Conservation (phyloP, 2,888 invertebrate genomes). For the Dichetophora obliterata region DNA sequence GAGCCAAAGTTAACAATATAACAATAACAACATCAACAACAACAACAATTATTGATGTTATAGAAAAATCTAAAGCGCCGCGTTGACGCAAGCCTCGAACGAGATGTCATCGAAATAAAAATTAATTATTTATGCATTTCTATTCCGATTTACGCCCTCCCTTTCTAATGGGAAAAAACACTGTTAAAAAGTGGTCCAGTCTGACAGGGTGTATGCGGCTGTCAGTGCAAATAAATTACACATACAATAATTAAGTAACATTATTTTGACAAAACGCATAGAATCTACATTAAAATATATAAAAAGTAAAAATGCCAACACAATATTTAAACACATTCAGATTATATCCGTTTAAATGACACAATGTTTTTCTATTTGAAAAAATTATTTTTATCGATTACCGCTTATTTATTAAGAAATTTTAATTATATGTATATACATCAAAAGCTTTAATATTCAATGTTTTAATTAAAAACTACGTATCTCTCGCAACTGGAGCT, state of each 20-base stretch:
- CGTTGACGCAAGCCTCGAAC: constrained; percentile 51
- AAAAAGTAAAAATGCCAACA: neutral
- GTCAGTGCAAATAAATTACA: constrained; percentile 62
- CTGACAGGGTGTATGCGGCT: constrained; percentile 33
- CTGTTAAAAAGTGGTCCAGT: neutral
- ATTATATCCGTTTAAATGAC: neutral
- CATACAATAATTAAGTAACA: constrained; percentile 65
- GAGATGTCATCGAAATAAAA: constrained; percentile 66
- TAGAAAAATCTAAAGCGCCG: too few relatives aligned
- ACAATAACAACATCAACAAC: constrained; percentile 31
- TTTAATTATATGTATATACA: too few relatives aligned
- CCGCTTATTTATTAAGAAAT: neutral
- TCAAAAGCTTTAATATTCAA: too few relatives aligned
- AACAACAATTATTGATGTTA: constrained; percentile 22
- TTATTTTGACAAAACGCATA: constrained; percentile 55
- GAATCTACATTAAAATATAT: neutral
- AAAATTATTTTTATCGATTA: neutral
- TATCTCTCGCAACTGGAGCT: too few relatives aligned
- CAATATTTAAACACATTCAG: neutral
- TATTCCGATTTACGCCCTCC: constrained; percentile 49
- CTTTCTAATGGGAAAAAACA: too few relatives aligned
- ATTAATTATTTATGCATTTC: constrained; percentile 67
- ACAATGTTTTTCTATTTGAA: neutral
- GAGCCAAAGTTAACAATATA: neutral
- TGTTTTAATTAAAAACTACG: too few relatives aligned